A percentile compares a stretch with the other conserved stretches of the same genome.
These are phyloP conservation scores for Lepidonotus clava DNA, from an alignment of 2,888 invertebrate species.

Conservation along the genomic window DNA sequence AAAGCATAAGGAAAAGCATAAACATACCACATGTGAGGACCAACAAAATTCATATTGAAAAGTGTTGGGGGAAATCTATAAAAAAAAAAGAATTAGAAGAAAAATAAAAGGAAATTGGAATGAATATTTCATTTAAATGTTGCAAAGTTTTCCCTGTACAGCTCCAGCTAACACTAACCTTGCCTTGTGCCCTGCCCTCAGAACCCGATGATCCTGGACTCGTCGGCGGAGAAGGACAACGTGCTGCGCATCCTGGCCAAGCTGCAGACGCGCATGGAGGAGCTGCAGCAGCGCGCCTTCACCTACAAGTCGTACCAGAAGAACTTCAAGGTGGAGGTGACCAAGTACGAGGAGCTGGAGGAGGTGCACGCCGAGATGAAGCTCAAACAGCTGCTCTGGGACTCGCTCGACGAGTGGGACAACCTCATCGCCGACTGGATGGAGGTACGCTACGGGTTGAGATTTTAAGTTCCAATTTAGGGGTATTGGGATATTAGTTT, in stretches of 20 bases:
- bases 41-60: too few relatives aligned
- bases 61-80: too few relatives aligned
- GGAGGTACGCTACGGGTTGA: slow-evolving; percentile 79
- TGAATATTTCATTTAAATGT: too few relatives aligned
- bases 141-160: too few relatives aligned
- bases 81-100: too few relatives aligned
- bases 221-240: slow-evolving; percentile 86
- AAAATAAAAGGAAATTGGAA: too few relatives aligned
- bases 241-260: slow-evolving; percentile 84
- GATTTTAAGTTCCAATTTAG: too few relatives aligned
- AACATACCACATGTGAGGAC: too few relatives aligned
- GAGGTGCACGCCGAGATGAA: slow-evolving; percentile 90
- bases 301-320: slow-evolving; percentile 91
- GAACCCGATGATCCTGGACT: slow-evolving; percentile 89
- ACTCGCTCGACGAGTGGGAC: slow-evolving; percentile 88
- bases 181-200: too few relatives aligned
- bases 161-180: too few relatives aligned
- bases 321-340: slow-evolving; percentile 91
- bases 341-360: slow-evolving; percentile 90
- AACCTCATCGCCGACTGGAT: slow-evolving; percentile 86
- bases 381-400: slow-evolving; percentile 90
- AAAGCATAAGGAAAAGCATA: too few relatives aligned
- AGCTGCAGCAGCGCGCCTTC: slow-evolving; percentile 86
- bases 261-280: slow-evolving; percentile 85
- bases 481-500: too few relatives aligned